Conservation (phyloP, 2,797 vertebrate species). For the Vespertilio murinus region DNA sequence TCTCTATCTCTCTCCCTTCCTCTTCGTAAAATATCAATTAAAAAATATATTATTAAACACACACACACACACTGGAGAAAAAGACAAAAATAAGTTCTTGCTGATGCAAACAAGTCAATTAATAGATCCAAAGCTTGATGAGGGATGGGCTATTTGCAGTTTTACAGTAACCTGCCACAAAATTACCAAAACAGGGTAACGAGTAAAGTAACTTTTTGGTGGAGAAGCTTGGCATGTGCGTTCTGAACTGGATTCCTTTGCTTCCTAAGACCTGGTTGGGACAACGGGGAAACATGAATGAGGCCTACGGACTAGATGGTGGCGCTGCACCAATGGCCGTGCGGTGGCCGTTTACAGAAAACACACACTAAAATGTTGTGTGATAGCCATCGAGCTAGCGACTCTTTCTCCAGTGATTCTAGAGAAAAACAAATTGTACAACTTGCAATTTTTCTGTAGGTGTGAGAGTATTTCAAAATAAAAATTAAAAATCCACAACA, state of each 20-base stretch:
- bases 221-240: not conserved
- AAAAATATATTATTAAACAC: no score
- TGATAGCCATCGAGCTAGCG: not conserved
- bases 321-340: not conserved
- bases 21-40: no score
- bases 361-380: not conserved
- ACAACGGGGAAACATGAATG: not conserved
- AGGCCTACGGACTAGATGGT: not conserved
- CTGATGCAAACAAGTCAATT: not conserved
- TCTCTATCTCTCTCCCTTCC: no score
- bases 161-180: not conserved
- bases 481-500: conserved; percentile 43
- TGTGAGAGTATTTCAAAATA: conserved; percentile 34
- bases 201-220: not conserved
- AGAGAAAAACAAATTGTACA: not conserved
- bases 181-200: not conserved
- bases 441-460: not conserved
- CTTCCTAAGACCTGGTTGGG: not conserved
- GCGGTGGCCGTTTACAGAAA: not conserved
- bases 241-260: conserved; percentile 1
- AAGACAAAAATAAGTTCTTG: not conserved
- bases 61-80: no score
- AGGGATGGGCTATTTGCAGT: not conserved
- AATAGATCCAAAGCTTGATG: not conserved
- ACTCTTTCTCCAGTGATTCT: not conserved